Evolutionary conservation across 1,140 invertebrate species (phyloP).

Genomic region (Piezodorus guildinii): DNA sequence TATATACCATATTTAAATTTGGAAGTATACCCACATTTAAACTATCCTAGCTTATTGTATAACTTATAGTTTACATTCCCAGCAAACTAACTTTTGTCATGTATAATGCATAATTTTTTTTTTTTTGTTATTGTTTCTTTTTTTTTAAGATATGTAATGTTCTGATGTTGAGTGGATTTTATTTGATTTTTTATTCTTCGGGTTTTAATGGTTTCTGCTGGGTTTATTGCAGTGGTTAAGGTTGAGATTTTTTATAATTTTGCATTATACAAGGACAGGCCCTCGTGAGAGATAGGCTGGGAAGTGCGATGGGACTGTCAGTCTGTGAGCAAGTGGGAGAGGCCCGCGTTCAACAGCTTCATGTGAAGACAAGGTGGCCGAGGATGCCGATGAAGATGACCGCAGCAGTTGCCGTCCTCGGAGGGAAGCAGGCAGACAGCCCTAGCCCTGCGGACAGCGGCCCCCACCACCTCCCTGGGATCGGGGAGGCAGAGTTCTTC

Average conservation of each 20-base stretch:
- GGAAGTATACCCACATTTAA: conserved; percentile 9
- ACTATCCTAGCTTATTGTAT: conserved; percentile 17
- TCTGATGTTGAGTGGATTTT: too few species aligned
- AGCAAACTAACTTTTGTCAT: neutral
- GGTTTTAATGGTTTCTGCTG: too few species aligned
- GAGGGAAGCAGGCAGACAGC: conserved; percentile 35
- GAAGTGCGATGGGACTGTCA: neutral
- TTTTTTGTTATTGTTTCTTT: too few species aligned
- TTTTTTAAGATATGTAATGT: too few species aligned
- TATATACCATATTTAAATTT: conserved; percentile 12
- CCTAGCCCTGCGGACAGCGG: conserved; percentile 39
- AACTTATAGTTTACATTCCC: conserved; percentile 9
- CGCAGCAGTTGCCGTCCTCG: conserved; percentile 14
- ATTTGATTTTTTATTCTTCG: too few species aligned
- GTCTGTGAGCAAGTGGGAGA: conserved; percentile 9
- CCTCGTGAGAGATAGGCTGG: too few species aligned
- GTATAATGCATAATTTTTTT: conserved; percentile 2
- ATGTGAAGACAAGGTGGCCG: conserved; percentile 26
- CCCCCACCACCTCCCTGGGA: conserved; percentile 38
- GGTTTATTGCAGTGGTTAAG: too few species aligned
- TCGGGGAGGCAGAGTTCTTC: conserved; percentile 40
- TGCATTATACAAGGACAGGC: too few species aligned
- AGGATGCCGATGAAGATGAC: conserved; percentile 23
- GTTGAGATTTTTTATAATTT: too few species aligned
- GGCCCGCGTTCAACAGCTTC: conserved; percentile 15